A percentile compares a stretch with the other conserved stretches of the same genome.
Evolutionary conservation across 2,888 invertebrate genomes (phyloP).

Genomic region (Celastrina argiolus): DNA sequence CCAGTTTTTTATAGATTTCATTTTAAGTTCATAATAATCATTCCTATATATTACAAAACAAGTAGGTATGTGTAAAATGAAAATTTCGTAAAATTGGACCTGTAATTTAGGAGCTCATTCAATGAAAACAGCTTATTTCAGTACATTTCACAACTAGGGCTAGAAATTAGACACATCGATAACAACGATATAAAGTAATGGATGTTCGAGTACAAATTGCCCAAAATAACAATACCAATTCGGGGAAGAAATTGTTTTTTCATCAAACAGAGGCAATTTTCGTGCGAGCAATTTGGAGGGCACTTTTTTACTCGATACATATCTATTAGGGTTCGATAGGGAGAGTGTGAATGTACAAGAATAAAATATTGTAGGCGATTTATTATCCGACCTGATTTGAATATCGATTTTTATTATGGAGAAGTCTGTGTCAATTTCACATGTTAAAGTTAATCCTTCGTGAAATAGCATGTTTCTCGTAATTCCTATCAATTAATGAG

Average conservation of each 20-base stretch:
- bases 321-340: slow-evolving; percentile 44
- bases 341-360: slow-evolving; percentile 23
- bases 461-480: no score
- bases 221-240: slow-evolving; percentile 20
- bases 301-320: slow-evolving; percentile 48
- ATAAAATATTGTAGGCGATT: slow-evolving; percentile 7
- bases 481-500: no score
- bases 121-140: no score
- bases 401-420: neutral
- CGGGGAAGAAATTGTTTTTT: slow-evolving; percentile 16
- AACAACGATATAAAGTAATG: neutral
- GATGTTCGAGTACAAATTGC: slow-evolving; percentile 4
- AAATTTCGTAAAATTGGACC: no score
- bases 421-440: no score
- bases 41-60: no score
- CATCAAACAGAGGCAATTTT: slow-evolving; percentile 48
- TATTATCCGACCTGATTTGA: slow-evolving; percentile 1
- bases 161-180: neutral
- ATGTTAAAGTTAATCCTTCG: no score
- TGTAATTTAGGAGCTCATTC: no score
- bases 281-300: slow-evolving; percentile 32
- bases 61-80: no score
- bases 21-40: no score
- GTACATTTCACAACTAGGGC: no score
- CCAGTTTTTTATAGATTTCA: no score